These are phyloP conservation scores for Plusia festucae DNA, from an alignment of 2,888 invertebrate genomes.

Conservation along the genomic window DNA sequence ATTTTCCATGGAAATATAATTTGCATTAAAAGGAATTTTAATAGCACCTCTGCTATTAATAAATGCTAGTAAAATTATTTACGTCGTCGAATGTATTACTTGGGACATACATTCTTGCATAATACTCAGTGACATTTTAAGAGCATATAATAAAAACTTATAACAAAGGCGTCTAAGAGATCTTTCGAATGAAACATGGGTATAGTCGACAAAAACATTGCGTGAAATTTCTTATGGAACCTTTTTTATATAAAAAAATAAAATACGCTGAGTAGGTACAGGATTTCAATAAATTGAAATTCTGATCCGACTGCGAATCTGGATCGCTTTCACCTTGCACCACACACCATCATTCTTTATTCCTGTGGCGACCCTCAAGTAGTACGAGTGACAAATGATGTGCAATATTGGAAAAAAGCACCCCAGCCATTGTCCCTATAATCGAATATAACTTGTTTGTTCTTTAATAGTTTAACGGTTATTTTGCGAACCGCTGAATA, in stretches of 20 bases:
- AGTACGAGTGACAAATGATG: conserved; percentile 85
- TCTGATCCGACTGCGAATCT: not conserved
- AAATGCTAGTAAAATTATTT: conserved; percentile 12
- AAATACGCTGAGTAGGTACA: too few relatives aligned
- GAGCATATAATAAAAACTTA: conserved; percentile 35
- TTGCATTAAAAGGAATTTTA: conserved; percentile 1
- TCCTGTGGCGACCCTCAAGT: conserved; percentile 74
- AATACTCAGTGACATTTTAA: conserved; percentile 22
- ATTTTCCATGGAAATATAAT: not conserved
- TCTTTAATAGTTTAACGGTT: conserved; percentile 73
- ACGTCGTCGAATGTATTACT: conserved; percentile 14
- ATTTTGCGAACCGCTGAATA: conserved; percentile 54
- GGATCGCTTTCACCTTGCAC: conserved; percentile 34
- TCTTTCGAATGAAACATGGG: conserved; percentile 19
- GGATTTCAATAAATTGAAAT: too few relatives aligned
- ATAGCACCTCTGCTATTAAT: not conserved
- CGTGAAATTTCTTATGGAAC: conserved; percentile 33
- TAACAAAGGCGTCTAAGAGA: conserved; percentile 30
- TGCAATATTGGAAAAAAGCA: conserved; percentile 80
- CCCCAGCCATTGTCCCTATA: conserved; percentile 71
- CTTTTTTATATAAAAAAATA: too few relatives aligned
- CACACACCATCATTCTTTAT: conserved; percentile 68
- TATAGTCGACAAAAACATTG: conserved; percentile 17
- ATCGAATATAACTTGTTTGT: conserved; percentile 68
- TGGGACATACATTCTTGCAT: conserved; percentile 10